Evolutionary conservation across 2,113 vertebrate species (phyloP).

Genomic region (Hippocampus barbouri): DNA sequence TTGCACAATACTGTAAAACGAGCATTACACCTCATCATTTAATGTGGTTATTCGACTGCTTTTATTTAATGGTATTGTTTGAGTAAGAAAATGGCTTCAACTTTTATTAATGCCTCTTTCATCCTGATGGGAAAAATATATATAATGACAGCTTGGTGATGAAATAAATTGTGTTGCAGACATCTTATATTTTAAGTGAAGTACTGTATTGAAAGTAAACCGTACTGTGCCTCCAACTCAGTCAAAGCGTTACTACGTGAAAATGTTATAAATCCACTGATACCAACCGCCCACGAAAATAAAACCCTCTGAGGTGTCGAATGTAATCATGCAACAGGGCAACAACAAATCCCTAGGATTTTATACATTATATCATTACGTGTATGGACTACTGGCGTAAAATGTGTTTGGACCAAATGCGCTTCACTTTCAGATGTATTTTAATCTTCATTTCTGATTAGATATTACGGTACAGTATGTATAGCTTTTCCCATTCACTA

Average conservation of each 20-base stretch:
- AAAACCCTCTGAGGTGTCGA: background rate
- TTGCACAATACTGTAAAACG: background rate
- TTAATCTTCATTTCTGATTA: background rate
- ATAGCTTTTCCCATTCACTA: background rate
- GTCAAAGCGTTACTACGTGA: background rate
- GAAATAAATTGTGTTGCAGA: background rate
- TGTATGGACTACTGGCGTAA: too few species aligned
- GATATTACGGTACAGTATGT: background rate
- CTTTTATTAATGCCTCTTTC: background rate
- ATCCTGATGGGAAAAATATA: background rate
- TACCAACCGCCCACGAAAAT: background rate
- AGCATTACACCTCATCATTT: background rate
- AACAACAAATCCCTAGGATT: background rate
- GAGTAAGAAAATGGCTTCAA: background rate
- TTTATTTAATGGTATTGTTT: background rate
- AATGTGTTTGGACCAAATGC: background rate
- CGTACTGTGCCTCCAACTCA: background rate
- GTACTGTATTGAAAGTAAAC: background rate
- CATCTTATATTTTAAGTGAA: background rate
- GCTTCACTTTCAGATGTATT: background rate
- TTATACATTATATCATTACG: background rate
- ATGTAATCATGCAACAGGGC: background rate
- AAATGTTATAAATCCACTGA: background rate
- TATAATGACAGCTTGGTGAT: background rate
- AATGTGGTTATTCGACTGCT: background rate